A percentile compares a stretch with the other conserved stretches of the same genome.
Evolutionary conservation across 2,797 vertebrate species (phyloP).

Genomic region (Heliangelus exortis): DNA sequence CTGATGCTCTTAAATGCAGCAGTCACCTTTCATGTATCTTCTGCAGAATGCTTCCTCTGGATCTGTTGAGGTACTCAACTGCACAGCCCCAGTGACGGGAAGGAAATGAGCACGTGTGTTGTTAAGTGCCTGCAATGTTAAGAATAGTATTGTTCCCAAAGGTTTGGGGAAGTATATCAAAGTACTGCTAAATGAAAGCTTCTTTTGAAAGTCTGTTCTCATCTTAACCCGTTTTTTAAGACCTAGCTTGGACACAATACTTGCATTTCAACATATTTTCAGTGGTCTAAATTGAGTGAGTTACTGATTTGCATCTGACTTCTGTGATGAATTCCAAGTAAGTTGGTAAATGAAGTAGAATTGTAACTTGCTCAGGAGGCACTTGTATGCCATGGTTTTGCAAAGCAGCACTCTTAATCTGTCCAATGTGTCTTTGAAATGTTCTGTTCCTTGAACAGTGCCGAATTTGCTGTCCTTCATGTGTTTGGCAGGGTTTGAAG

Average conservation of each 20-base stretch:
- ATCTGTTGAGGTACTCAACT: neutral
- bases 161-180: conserved; percentile 20
- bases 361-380: neutral
- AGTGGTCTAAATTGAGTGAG: neutral
- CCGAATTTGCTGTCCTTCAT: neutral
- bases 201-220: neutral
- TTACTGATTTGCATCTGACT: neutral
- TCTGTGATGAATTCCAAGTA: neutral
- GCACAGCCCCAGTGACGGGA: neutral
- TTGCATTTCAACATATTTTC: neutral
- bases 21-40: neutral
- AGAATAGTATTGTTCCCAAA: neutral
- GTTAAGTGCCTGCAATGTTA: neutral
- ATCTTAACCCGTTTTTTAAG: neutral
- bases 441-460: neutral
- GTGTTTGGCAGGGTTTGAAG: neutral
- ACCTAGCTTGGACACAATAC: neutral
- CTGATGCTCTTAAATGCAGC: neutral
- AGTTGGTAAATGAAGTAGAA: neutral
- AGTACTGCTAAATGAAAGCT: neutral
- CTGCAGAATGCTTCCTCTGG: neutral
- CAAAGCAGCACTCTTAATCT: neutral
- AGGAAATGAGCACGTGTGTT: neutral
- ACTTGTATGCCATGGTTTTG: neutral
- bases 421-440: neutral